phyloP scores from a whole-genome alignment of 2,888 invertebrate genomes.

The Drosophila cognata region DNA sequence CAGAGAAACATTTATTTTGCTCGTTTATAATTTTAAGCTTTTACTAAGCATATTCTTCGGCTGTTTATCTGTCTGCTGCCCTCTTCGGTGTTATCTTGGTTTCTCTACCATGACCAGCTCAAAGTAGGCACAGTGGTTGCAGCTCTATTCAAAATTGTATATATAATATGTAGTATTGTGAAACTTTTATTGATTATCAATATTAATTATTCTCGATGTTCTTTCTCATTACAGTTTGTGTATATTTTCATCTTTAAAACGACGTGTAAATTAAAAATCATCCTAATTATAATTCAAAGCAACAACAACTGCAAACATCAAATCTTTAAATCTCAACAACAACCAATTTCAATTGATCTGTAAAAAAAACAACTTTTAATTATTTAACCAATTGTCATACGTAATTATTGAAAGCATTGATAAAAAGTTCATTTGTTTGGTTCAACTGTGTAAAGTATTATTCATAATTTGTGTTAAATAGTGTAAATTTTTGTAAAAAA shows the following conservation, averaged over 20 bases:
- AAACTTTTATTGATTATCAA: background rate
- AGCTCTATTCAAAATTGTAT: background rate
- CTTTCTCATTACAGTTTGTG: conserved; percentile 74
- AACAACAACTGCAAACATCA: conserved; percentile 44
- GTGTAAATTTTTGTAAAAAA: conserved; percentile 75
- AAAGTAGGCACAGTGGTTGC: conserved; percentile 64
- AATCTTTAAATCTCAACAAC: conserved; percentile 53
- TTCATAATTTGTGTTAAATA: conserved; percentile 70
- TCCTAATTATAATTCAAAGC: conserved; percentile 73
- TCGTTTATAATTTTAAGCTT: conserved; percentile 55
- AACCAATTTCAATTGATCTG: conserved; percentile 51
- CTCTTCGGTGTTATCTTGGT: conserved; percentile 48
- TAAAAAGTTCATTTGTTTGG: conserved; percentile 55
- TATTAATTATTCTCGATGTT: conserved; percentile 7
- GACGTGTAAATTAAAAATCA: conserved; percentile 79
- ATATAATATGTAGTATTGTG: background rate
- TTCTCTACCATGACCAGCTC: conserved; percentile 75
- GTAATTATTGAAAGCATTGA: conserved; percentile 52
- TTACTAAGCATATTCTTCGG: conserved; percentile 42
- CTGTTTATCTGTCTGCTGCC: conserved; percentile 49
- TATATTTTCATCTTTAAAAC: conserved; percentile 79
- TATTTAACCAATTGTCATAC: conserved; percentile 55
- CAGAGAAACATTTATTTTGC: conserved; percentile 41
- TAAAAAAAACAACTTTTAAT: conserved; percentile 47
- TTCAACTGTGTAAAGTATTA: conserved; percentile 72